Base-by-base conservation (phyloP, 2,797 vertebrate genomes). In the Heterohyrax brucei region DNA sequence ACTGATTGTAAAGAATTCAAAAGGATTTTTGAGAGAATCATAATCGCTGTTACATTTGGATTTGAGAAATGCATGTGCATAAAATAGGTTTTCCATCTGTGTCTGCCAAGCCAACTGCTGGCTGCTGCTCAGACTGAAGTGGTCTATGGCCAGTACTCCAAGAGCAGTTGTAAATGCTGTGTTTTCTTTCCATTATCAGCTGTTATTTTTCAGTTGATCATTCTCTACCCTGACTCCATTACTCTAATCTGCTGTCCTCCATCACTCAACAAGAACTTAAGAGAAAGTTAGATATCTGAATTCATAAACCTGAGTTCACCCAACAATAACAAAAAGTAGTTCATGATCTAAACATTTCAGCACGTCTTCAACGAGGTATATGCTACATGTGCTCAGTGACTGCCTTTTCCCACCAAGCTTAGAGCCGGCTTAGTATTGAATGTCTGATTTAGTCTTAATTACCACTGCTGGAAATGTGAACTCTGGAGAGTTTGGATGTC, bases 291-390 rank as follows among this genome's bases (percentile, higher is more conserved):
- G 21, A 50, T 30, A 44, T 48, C n/a, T 70, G 48, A 59, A 56
- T 56, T 87, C 46, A 21, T 44, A 62, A 53, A 46, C 2, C 10
- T 48, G 39, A 46, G 48, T 66, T 85, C 39, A 80, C 19, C 64
- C 1, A 68, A 22, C 30, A 59, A 87, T 56, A 83, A 82, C 28
- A n/a, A 56, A 72, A 18, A 81, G 21, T 24, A 10, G 28, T 1
- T 75, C 75, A 12, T 30, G n/a, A 44, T 44, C 50, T n/a, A 26
- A 26, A 46, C 28, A 16, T 30, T 3, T 1, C 2, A n/a, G n/a
- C 6, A 21, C 8, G 3, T 3, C 44, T 50, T 62, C 44, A 21
- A 3, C 10, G 4, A 59, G 13, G 26, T 0, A 0, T 33, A 21
- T 0, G 5, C 13, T 2, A 2, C 1, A 0, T 14, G 4, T 18